These are phyloP conservation scores for Cheilosia pagana DNA, from an alignment of 2,888 invertebrate species.

Conservation along the genomic window DNA sequence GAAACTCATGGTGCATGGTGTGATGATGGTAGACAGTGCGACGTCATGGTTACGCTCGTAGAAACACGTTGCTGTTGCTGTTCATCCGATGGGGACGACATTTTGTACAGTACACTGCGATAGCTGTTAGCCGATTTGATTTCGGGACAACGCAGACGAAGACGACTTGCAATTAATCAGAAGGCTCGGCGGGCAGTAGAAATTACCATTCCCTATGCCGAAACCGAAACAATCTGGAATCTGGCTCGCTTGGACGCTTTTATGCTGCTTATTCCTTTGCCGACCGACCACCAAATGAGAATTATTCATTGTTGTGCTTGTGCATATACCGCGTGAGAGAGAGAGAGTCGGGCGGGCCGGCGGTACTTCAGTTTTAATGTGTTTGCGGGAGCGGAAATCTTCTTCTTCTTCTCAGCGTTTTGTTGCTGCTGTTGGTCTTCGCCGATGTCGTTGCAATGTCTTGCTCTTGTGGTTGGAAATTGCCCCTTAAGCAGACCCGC, in stretches of 20 bases:
- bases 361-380: slow-evolving; percentile 66
- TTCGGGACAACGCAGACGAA: too few species aligned
- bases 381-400: slow-evolving; percentile 75
- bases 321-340: too few species aligned
- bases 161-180: slow-evolving; percentile 70
- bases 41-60: slow-evolving; percentile 53
- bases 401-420: slow-evolving; percentile 50
- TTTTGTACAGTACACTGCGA: slow-evolving; percentile 40
- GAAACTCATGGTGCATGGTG: slow-evolving; percentile 47
- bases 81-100: slow-evolving; percentile 22
- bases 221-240: slow-evolving; percentile 72
- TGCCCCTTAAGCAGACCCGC: slow-evolving; percentile 65
- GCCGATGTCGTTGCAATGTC: slow-evolving; percentile 65
- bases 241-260: slow-evolving; percentile 75
- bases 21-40: slow-evolving; percentile 63
- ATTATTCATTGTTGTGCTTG: slow-evolving; percentile 72
- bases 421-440: slow-evolving; percentile 35
- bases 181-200: slow-evolving; percentile 51
- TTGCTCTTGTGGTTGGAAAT: slow-evolving; percentile 71
- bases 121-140: slow-evolving; percentile 41
- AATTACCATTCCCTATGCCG: slow-evolving; percentile 68
- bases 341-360: not conserved
- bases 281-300: slow-evolving; percentile 75
- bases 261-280: slow-evolving; percentile 68
- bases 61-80: slow-evolving; percentile 41